Conservation (phyloP, 2,797 vertebrate genomes). For the Schizopygopsis malacanthus region DNA sequence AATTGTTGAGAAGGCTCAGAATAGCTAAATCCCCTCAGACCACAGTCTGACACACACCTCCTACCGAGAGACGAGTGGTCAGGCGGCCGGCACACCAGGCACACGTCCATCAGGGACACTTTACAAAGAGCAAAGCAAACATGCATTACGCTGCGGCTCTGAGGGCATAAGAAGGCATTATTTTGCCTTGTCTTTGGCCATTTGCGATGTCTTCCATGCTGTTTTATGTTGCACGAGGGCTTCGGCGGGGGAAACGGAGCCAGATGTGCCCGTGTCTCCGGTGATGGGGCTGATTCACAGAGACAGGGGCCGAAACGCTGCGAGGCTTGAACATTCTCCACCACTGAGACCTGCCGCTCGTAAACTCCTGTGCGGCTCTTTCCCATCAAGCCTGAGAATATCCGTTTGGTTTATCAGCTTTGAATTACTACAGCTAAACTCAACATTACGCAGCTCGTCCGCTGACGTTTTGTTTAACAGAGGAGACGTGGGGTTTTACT, state of each 20-base stretch:
- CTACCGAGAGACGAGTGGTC: conserved; percentile 37
- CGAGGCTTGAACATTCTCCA: conserved; percentile 18
- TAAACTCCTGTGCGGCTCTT: not conserved
- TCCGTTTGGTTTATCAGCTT: conserved; percentile 21
- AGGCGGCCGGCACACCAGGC: conserved; percentile 6
- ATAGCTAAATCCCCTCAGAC: conserved; percentile 55
- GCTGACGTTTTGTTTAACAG: not conserved
- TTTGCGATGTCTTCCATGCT: not conserved
- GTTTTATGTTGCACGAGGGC: not conserved
- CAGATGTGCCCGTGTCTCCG: conserved; percentile 5
- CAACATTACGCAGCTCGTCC: conserved; percentile 12
- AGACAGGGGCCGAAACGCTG: conserved; percentile 53
- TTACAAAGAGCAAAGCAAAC: conserved; percentile 43
- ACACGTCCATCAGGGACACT: conserved; percentile 13
- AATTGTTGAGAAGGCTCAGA: conserved; percentile 57
- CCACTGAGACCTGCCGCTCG: not conserved
- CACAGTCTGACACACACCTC: conserved; percentile 35
- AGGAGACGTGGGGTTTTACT: not conserved
- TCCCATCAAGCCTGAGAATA: conserved; percentile 20
- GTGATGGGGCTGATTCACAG: conserved; percentile 26
- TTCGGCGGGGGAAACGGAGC: not conserved
- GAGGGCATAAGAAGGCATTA: not conserved
- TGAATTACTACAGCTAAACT: conserved; percentile 47
- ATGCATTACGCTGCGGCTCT: conserved; percentile 8
- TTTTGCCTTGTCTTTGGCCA: conserved; percentile 26